Percentiles rank a stretch among this genome's conserved stretches.
These are phyloP conservation scores for Oreonectes daqikongensis DNA, from an alignment of 2,797 vertebrate genomes.

Conservation along the genomic window DNA sequence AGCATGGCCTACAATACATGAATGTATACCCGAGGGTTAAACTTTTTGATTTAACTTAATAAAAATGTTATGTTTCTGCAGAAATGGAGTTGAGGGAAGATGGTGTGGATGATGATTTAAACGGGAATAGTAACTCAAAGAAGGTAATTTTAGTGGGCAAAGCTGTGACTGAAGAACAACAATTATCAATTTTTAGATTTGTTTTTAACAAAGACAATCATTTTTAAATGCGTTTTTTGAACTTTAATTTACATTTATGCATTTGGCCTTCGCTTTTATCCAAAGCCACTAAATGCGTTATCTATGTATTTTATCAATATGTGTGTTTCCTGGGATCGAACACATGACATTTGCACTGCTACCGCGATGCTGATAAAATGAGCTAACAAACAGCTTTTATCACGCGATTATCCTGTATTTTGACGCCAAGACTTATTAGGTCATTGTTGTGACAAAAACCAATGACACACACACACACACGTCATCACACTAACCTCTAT, in stretches of 20 bases:
- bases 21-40: neutral
- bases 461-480: neutral
- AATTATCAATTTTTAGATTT: slow-evolving; percentile 4
- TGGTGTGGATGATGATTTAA: slow-evolving; percentile 47
- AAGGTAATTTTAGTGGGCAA: no score
- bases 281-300: neutral
- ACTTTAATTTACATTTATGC: neutral
- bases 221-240: neutral
- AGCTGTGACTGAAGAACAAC: no score
- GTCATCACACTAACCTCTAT: slow-evolving; percentile 28
- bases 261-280: neutral
- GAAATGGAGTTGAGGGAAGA: slow-evolving; percentile 46
- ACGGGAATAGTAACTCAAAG: slow-evolving; percentile 34
- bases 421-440: neutral
- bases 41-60: neutral
- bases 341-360: no score
- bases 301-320: neutral
- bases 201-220: no score
- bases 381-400: neutral
- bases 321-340: no score
- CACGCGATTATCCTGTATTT: neutral
- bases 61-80: slow-evolving; percentile 7
- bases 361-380: neutral
- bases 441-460: neutral
- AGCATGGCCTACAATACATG: neutral